A percentile compares a stretch with the other conserved stretches of the same genome.
Conservation (phyloP, 2,888 invertebrate species). For the Biston stratarius region DNA sequence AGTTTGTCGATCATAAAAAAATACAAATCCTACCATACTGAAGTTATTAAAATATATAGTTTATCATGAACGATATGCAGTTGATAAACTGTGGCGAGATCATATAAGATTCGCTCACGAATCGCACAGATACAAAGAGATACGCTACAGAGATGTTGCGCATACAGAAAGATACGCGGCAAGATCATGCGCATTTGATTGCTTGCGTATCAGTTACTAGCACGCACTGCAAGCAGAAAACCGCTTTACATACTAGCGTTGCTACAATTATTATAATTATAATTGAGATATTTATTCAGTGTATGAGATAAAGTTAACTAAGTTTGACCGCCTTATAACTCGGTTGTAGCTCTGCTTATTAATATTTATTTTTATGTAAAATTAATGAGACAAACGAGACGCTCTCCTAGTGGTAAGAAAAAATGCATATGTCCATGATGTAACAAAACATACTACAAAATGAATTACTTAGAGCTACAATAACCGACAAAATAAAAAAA, state of each 20-base stretch:
- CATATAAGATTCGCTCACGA: constrained; percentile 55
- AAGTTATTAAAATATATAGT: constrained; percentile 36
- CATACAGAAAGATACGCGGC: constrained; percentile 46
- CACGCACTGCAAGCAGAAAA: constrained; percentile 55
- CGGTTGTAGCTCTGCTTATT: too few relatives aligned
- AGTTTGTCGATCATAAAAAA: too few relatives aligned
- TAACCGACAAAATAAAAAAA: too few relatives aligned
- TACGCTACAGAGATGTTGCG: constrained; percentile 62
- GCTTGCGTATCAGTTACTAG: constrained; percentile 74
- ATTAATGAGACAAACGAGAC: too few relatives aligned
- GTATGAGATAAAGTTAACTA: neutral
- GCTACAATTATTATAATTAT: constrained; percentile 28
- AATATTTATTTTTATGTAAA: too few relatives aligned
- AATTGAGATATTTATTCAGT: constrained; percentile 18
- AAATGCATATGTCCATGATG: too few relatives aligned
- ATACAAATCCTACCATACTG: too few relatives aligned
- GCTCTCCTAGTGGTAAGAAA: too few relatives aligned
- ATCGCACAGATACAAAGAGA: constrained; percentile 75
- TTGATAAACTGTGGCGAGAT: constrained; percentile 64
- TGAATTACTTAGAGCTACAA: too few relatives aligned
- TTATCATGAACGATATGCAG: constrained; percentile 29
- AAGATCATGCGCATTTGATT: constrained; percentile 74
- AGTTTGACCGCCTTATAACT: neutral
- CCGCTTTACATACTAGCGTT: constrained; percentile 14
- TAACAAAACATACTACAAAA: too few relatives aligned